Conservation (phyloP, 2,888 invertebrate species). For the Platycnemis pennipes region DNA sequence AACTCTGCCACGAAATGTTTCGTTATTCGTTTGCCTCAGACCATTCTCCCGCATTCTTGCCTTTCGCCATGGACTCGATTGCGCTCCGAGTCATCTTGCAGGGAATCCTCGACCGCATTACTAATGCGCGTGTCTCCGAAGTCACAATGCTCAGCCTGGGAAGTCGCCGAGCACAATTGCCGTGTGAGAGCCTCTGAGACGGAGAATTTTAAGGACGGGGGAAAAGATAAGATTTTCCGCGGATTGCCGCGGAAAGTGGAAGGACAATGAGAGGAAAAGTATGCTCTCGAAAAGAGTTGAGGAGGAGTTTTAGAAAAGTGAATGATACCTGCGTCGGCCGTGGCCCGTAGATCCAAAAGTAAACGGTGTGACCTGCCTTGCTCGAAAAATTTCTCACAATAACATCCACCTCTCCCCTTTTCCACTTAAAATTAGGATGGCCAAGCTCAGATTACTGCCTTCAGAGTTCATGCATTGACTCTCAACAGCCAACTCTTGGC, state of each 20-base stretch:
- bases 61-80: not conserved
- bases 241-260: not conserved
- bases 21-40: not conserved
- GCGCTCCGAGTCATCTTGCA: not conserved
- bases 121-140: not conserved
- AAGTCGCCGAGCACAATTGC: not conserved
- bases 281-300: not conserved
- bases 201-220: not conserved
- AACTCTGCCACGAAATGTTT: no score
- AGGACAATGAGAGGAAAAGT: constrained; percentile 26
- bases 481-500: no score
- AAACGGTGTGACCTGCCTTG: not conserved
- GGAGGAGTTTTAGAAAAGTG: not conserved
- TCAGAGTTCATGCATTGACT: not conserved
- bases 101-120: not conserved
- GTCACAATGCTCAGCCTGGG: not conserved
- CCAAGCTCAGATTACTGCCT: not conserved
- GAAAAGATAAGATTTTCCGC: not conserved
- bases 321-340: not conserved
- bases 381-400: not conserved
- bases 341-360: not conserved
- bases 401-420: not conserved
- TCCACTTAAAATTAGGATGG: not conserved
- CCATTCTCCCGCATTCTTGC: not conserved
- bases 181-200: not conserved